Evolutionary conservation across 2,888 invertebrate species (phyloP).

Genomic region (Schrankia costaestrigalis): DNA sequence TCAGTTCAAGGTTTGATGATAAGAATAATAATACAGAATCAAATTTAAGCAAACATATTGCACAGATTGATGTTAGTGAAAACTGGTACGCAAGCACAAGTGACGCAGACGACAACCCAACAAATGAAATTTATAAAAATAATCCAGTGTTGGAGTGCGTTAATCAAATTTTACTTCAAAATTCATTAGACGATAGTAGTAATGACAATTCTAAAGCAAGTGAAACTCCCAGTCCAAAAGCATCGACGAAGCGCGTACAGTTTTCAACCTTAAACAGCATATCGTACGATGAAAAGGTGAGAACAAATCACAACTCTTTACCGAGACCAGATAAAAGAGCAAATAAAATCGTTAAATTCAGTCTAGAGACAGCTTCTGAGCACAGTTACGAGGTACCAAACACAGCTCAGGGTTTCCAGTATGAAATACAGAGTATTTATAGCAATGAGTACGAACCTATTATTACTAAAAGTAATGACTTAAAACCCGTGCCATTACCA

Average conservation of each 20-base stretch:
- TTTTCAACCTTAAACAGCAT: slow-evolving; percentile 84
- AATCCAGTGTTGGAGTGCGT: slow-evolving; percentile 93
- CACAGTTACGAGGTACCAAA: slow-evolving; percentile 83
- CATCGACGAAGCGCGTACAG: slow-evolving; percentile 80
- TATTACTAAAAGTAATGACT: slow-evolving; percentile 71
- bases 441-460: slow-evolving; percentile 89
- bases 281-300: slow-evolving; percentile 72
- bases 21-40: slow-evolving; percentile 61
- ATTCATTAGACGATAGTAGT: slow-evolving; percentile 82
- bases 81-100: slow-evolving; percentile 91
- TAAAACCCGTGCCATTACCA: slow-evolving; percentile 56
- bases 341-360: slow-evolving; percentile 77
- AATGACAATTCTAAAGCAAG: slow-evolving; percentile 74
- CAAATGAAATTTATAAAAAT: slow-evolving; percentile 86
- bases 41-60: slow-evolving; percentile 47
- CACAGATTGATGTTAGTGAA: slow-evolving; percentile 79
- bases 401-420: slow-evolving; percentile 75
- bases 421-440: slow-evolving; percentile 84
- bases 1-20: slow-evolving; percentile 50
- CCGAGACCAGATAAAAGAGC: slow-evolving; percentile 69
- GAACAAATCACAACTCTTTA: slow-evolving; percentile 59
- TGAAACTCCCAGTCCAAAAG: slow-evolving; percentile 71
- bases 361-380: slow-evolving; percentile 75
- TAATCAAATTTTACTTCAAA: slow-evolving; percentile 90
- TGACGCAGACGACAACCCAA: slow-evolving; percentile 87